Percentiles rank a stretch among this genome's conserved stretches.
Conservation (phyloP, 2,113 vertebrate genomes). For the Burhinus bistriatus region DNA sequence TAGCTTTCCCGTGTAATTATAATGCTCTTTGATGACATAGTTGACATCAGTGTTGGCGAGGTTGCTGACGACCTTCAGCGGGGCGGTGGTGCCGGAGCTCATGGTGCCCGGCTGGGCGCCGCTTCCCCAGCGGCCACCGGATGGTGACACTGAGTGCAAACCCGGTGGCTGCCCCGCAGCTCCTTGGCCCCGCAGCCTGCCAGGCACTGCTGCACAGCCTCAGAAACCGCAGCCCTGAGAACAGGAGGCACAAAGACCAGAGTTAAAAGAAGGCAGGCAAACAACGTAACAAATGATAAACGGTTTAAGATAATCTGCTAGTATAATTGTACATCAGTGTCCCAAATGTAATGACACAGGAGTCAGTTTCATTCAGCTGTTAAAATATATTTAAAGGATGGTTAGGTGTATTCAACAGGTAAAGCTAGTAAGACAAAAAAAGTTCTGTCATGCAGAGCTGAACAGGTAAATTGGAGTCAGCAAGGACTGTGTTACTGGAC, state of each 20-base stretch:
- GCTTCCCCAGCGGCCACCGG: conserved; percentile 53
- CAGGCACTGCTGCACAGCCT: conserved; percentile 9
- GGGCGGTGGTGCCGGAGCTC: conserved; percentile 58
- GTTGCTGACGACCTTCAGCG: conserved; percentile 50
- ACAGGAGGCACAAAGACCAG: conserved; percentile 30
- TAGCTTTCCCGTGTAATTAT: conserved; percentile 94
- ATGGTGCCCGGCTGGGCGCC: conserved; percentile 48
- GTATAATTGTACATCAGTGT: not conserved
- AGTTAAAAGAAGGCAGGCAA: conserved; percentile 13
- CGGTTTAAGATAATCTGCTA: not conserved
- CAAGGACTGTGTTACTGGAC: not conserved
- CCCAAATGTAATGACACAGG: not conserved
- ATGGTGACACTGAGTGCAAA: not conserved
- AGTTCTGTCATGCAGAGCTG: not conserved
- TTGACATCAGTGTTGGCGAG: conserved; percentile 76
- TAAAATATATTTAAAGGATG: not conserved
- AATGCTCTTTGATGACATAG: conserved; percentile 89
- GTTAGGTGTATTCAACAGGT: not conserved
- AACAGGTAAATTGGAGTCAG: not conserved
- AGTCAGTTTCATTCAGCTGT: not conserved
- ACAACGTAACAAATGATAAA: not conserved
- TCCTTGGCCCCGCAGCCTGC: not conserved
- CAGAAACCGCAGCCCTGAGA: conserved; percentile 59
- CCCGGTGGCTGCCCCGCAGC: not conserved
- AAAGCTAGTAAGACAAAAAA: not conserved